These are phyloP conservation scores for Sebastes minor DNA, from an alignment of 2,797 vertebrate genomes.

Conservation along the genomic window DNA sequence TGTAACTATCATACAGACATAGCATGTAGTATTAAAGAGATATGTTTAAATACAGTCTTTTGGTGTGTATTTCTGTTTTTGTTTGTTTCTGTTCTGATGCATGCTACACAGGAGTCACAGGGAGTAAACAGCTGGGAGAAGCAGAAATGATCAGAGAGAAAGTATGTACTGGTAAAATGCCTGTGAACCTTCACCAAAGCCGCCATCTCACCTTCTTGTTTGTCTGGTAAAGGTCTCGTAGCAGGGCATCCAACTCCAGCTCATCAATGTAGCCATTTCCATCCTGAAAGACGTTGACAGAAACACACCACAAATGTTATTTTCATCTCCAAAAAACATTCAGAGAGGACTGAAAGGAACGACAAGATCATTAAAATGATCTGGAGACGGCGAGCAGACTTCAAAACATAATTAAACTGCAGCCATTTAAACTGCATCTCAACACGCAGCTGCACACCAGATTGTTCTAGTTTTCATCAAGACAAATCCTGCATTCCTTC, in stretches of 20 bases:
- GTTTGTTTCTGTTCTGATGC: background rate
- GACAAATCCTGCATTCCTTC: background rate
- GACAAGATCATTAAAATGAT: background rate
- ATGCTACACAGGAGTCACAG: background rate
- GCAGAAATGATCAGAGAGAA: background rate
- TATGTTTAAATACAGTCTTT: background rate
- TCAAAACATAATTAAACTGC: background rate
- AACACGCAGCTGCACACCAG: background rate
- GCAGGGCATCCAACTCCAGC: conserved; percentile 92
- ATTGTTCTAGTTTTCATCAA: background rate
- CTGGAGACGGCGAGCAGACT: background rate
- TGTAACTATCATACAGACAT: background rate
- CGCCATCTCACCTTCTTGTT: conserved; percentile 88
- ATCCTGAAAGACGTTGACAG: conserved; percentile 80
- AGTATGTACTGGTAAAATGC: background rate
- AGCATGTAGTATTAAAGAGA: background rate
- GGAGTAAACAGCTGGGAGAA: background rate
- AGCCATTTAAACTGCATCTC: background rate
- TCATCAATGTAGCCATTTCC: conserved; percentile 97
- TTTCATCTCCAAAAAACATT: background rate
- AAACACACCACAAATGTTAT: background rate
- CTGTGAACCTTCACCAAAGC: background rate
- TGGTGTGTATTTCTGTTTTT: background rate
- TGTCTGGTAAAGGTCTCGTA: conserved; percentile 95
- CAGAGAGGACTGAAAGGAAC: background rate